Base-by-base conservation (phyloP, 2,888 invertebrate species). In the Pseudanteris insignis region DNA sequence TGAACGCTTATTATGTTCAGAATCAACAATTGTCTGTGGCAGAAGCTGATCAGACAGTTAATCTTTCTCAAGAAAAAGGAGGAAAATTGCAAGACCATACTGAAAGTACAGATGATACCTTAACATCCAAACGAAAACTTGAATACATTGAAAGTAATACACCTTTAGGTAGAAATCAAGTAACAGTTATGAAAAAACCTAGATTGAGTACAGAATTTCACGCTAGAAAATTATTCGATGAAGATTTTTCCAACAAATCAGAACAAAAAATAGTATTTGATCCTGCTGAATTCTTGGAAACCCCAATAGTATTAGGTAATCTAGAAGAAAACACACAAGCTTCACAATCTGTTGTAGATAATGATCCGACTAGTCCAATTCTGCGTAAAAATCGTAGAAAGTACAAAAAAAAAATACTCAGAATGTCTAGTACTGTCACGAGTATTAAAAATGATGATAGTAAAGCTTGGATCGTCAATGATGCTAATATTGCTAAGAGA, bases 11-110 rank as follows among this genome's bases (percentile, higher is more conserved):
- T 18, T 6, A 3, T 3, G 6, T 4, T 18, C 6, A 3, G 18
- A 3, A 18, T 6, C 18, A 18, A 18, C 4, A 4, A 6, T 6
- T 4, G 6, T 14, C 3, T 12, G 14, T 40, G 32, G 74, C 73
- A 14, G 77, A 77, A 51, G 64, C 69, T 60, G 81, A 81, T 10
- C 79, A 78, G 4, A 74, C 67, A 51, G 72, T 73, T 8, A 67
- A 67, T 48, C 32, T 53, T 18, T 64, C 75, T 9, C 48, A 53
- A 2, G 57, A 76, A 8, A 69, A 70, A 1, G 63, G 69, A 32
- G 50, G 63, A 14, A 55, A 68, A 11, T 15, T 72, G 9, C 11
- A 40, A 6, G 9, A 15, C 25, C 12, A 40, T 14, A 10, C 11
- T 1, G 13, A 11, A 21, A 1, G 6, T 2, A 29, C 24, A 5